Evolutionary conservation across 2,113 vertebrate genomes (phyloP), one percentile per base, ranked within the genome.

Genomic region (Bambusicola thoracicus): DNA sequence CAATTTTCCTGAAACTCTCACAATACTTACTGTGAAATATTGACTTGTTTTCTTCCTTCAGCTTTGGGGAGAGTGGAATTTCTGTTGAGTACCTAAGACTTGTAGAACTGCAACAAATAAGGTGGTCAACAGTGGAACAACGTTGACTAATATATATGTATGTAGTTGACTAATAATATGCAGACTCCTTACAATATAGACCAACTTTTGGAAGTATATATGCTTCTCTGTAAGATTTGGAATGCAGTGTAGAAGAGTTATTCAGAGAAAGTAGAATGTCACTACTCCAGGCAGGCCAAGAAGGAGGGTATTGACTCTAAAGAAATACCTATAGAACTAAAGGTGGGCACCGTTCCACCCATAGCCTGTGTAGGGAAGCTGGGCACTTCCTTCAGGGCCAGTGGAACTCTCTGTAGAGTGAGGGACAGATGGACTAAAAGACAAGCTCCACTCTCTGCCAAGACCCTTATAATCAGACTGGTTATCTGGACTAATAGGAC

Each of bases 171-270:
- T 41, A 30, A 8, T 11, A 21, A 10, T 25, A 29, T 27, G 14
- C 9, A 41, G n/a, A 21, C 32, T 73, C 38, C 8, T 21, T 44
- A 5, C 18, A 29, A 11, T 2, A 44, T 1, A 12, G 48, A 5
- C 19, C 22, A 61, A 1, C 5, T 1, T 38, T 11, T 18, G 55
- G 8, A 1, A 2, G 2, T 0, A 0, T 0, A 1, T 29, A 24
- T 55, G 11, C 14, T 38, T 25, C 2, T 0, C 10, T 36, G 40
- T 29, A 49, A 21, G 1, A 29, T 18, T 0, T 65, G 29, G 3
- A 12, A 5, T 56, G 7, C 34, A 38, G 27, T 13, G 12, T 61
- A 44, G 7, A 1, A n/a, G 44, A 1, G n/a, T 58, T 19, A 78
- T 82, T 65, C 11, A 32, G 27, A 55, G 24, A 55, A 90, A 62